These are phyloP conservation scores for Ditylenchus dipsaci DNA, from an alignment of 1,140 invertebrate genomes.

Conservation along the genomic window DNA sequence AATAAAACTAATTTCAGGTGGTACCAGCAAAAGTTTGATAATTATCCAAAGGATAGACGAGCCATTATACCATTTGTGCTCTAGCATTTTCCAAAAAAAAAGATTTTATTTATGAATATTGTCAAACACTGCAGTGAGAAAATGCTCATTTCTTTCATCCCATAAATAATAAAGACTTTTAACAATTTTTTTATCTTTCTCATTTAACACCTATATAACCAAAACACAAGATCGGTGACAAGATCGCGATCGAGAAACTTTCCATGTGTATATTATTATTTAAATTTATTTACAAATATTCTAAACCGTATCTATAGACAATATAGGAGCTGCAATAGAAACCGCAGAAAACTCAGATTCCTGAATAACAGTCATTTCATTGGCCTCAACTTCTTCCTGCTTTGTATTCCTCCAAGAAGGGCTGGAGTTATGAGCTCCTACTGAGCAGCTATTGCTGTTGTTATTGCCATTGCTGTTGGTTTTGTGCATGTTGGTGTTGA, in stretches of 20 bases:
- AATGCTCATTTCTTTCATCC: not conserved
- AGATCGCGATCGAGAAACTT: no score
- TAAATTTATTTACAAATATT: not conserved
- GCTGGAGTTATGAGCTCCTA: not conserved
- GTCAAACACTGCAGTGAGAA: no score
- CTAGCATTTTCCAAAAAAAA: slow-evolving; percentile 2
- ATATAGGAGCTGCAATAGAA: not conserved
- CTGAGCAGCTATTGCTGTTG: not conserved
- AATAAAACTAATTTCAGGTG: slow-evolving; percentile 43
- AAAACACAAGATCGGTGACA: no score
- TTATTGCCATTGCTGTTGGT: not conserved
- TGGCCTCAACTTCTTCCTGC: not conserved
- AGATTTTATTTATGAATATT: not conserved
- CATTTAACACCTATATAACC: no score
- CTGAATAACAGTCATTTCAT: not conserved
- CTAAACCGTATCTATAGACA: not conserved
- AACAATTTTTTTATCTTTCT: no score
- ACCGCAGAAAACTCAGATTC: not conserved
- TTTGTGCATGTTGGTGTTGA: not conserved
- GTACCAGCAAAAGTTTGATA: slow-evolving; percentile 60
- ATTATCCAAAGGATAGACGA: slow-evolving; percentile 61
- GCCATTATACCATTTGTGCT: slow-evolving; percentile 62
- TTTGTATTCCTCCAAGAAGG: not conserved
- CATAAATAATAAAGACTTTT: not conserved
- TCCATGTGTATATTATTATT: no score